Base-by-base conservation (phyloP, 2,113 vertebrate genomes). In the Platysteira castanea region DNA sequence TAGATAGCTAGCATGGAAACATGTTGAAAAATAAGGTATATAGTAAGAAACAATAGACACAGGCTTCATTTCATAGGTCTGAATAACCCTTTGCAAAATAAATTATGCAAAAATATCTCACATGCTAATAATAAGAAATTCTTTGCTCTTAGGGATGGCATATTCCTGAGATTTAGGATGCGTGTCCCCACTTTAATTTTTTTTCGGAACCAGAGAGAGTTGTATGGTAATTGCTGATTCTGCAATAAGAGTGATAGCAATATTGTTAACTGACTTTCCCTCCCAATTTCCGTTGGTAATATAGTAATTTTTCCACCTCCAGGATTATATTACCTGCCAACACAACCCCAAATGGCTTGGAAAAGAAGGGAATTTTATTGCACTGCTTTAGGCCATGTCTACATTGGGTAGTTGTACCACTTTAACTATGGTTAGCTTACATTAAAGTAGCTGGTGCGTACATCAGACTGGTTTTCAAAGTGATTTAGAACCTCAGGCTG, bases 351-450 rank as follows among this genome's bases (percentile, higher is more conserved):
- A 88, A 93, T 59, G 64, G 50, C 59, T 74, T 95, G 64, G 84
- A 92, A 95, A 97, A 92, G 59, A 73, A 65, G 67, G 70, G 79
- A 81, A 90, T 91, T 73, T 96, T 95, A 96, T 85, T 84, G 70
- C 73, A 60, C 16, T 92, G 74, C 89, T 97, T 93, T 91, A 85
- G 91, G 89, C 84, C 84, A 75, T 42, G 57, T 84, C 87, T 94
- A 22, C 86, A 75, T 81, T 78, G 44, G 64, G 64, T 68, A 90
- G 92, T 63, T 93, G 80, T 89, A 91, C 84, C 73, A 78, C 77
- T 89, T 89, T 82, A 91, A 60, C 60, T 37, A 44, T 75, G 73
- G 80, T 82, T 95, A 94, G 74, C 57, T 91, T 75, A 64, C 53
- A 41, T 91, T 93, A 92, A 87, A 68, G 69, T 82, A 84, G 73